Evolutionary conservation across 2,888 invertebrate genomes (phyloP), one percentile per base, ranked within the genome.

Genomic region (Tolmerus cingulatus): DNA sequence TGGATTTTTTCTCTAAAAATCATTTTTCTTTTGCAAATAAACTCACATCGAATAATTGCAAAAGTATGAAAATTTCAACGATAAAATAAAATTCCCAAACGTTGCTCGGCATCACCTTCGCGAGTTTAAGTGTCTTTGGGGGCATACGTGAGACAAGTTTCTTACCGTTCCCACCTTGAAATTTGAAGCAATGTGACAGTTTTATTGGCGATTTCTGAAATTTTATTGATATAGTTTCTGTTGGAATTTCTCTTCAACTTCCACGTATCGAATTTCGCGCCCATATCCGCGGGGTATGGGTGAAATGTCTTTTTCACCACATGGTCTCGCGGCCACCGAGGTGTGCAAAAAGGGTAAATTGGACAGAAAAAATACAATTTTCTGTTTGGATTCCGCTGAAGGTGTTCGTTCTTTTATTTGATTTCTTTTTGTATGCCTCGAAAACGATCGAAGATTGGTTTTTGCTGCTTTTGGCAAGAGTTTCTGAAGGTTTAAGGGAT

Each of bases 211-310:
- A 14, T 51, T 51, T 79, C 14, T 46, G 79, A 79, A 46, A 79
- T 79, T 79, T 79, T 79, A 79, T 79, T 79, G 79, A 51, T 46
- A 79, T 79, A 23, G 79, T 79, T 79, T 79, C 46, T 51, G 14
- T 27, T 43, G 79, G 51, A 79, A 66, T 66, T 12, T 79, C 51
- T 51, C 30, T 46, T 2, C 51, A 27, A 79, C 34, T 79, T 79
- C 79, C 79, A 79, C 9, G 66, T 46, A 79, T 79, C 79, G 51
- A 79, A 30, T 79, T 14, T 79, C 79, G 51, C 27, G 23, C 66
- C 51, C 51, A 51, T 51, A 66, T 66, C 23, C 66, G 19, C 27
- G 66, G 19, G 66, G 23, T 19, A 16, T 12, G 12, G n/a, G 66
- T 9, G 9, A 66, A 66, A 66, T 27, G 66, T 66, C 66, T 66